Conservation (phyloP, 2,113 vertebrate species). For the Aptenodytes patagonicus region DNA sequence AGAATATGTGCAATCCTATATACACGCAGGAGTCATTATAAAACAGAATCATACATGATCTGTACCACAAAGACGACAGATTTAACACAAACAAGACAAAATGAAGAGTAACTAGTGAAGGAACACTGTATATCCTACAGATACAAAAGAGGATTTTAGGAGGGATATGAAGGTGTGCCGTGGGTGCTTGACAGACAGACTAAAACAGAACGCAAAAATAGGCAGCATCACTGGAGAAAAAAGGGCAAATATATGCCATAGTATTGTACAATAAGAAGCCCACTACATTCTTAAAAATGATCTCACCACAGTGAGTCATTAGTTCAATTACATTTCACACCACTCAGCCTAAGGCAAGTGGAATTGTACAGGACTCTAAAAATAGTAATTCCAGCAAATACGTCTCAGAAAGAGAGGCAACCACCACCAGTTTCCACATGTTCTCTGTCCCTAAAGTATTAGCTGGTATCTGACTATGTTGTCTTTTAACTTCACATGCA, state of each 20-base stretch:
- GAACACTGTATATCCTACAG: background rate
- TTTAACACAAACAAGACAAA: background rate
- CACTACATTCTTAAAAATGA: constrained; percentile 21
- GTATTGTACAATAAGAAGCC: constrained; percentile 43
- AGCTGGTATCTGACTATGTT: background rate
- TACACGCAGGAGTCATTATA: background rate
- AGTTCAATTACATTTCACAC: constrained; percentile 46
- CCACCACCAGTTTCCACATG: background rate
- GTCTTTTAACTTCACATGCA: background rate
- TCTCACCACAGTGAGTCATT: constrained; percentile 41
- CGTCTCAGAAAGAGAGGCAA: background rate
- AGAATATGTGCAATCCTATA: background rate
- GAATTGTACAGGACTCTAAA: background rate
- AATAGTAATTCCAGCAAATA: constrained; percentile 6
- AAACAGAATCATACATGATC: background rate
- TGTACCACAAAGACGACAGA: background rate
- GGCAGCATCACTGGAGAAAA: background rate
- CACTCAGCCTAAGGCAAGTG: constrained; percentile 33
- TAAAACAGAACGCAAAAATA: background rate
- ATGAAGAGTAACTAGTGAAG: background rate
- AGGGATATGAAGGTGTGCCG: background rate
- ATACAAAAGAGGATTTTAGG: background rate
- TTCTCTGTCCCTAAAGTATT: background rate
- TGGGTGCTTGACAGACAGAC: constrained; percentile 42
- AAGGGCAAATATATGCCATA: constrained; percentile 22